phyloP scores from a whole-genome alignment of 2,797 vertebrate genomes.

The Ctenochaetus hawaiiensis region DNA sequence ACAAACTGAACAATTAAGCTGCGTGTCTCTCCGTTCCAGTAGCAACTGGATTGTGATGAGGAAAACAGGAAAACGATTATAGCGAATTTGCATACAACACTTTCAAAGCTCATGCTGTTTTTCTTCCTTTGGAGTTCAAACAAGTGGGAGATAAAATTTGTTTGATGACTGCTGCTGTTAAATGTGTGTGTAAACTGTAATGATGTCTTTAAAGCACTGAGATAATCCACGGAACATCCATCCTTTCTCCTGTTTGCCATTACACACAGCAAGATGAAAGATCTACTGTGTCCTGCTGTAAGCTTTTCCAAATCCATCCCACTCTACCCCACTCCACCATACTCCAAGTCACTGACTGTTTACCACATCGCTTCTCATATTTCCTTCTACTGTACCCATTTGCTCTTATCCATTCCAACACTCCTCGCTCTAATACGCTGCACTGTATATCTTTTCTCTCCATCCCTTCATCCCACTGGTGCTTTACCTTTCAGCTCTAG shows the following conservation, averaged over 20 bases:
- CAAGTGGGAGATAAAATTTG: conserved; percentile 37
- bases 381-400: conserved; percentile 40
- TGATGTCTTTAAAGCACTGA: conserved; percentile 41
- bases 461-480: conserved; percentile 54
- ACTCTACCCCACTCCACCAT: conserved; percentile 32
- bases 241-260: conserved; percentile 34
- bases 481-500: conserved; percentile 64
- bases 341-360: conserved; percentile 38
- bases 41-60: conserved; percentile 46
- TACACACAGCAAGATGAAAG: conserved; percentile 37
- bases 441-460: conserved; percentile 61
- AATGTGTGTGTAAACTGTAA: conserved; percentile 50
- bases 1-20: conserved; percentile 62
- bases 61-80: conserved; percentile 41
- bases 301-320: conserved; percentile 46
- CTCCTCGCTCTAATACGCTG: conserved; percentile 32
- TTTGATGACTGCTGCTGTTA: conserved; percentile 53
- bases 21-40: conserved; percentile 42
- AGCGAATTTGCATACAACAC: conserved; percentile 42
- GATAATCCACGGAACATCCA: conserved; percentile 27
- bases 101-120: conserved; percentile 59
- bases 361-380: conserved; percentile 51
- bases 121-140: conserved; percentile 63
- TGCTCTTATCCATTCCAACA: conserved; percentile 48
- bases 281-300: conserved; percentile 21